A percentile compares a stretch with the other conserved stretches of the same genome.
These are phyloP conservation scores for Crotophaga sulcirostris DNA, from an alignment of 2,113 vertebrate species.

Conservation along the genomic window DNA sequence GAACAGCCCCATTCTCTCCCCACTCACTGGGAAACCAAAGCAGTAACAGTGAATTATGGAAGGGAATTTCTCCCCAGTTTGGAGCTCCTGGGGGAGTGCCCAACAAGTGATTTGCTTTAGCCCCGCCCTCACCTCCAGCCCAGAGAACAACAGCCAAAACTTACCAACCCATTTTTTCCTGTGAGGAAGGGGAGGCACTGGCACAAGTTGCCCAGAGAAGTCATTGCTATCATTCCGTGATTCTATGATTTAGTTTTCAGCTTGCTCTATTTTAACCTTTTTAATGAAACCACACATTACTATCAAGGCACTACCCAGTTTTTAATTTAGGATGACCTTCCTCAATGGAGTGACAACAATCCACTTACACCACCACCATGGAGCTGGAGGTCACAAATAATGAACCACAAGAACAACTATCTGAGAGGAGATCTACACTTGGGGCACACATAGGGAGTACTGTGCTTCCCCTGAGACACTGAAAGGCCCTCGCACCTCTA, in stretches of 20 bases:
- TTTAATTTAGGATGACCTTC: not conserved
- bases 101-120: not conserved
- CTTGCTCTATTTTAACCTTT: not conserved
- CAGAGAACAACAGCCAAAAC: not conserved
- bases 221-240: too few species aligned
- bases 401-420: not conserved
- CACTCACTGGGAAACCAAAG: not conserved
- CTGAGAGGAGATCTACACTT: fast-evolving
- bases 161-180: too few species aligned
- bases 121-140: fast-evolving
- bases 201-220: too few species aligned
- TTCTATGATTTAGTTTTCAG: fast-evolving
- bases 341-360: not conserved
- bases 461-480: not conserved
- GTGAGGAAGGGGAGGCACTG: too few species aligned
- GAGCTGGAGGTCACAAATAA: not conserved
- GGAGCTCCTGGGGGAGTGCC: not conserved
- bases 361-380: not conserved
- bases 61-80: fast-evolving
- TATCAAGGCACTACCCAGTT: fast-evolving
- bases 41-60: fast-evolving
- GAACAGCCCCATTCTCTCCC: fast-evolving
- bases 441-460: not conserved
- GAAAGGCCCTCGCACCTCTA: not conserved
- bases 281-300: fast-evolving